Evolutionary conservation across 2,113 vertebrate genomes (phyloP), one percentile per base, ranked within the genome.

Genomic region (Galbula dea): DNA sequence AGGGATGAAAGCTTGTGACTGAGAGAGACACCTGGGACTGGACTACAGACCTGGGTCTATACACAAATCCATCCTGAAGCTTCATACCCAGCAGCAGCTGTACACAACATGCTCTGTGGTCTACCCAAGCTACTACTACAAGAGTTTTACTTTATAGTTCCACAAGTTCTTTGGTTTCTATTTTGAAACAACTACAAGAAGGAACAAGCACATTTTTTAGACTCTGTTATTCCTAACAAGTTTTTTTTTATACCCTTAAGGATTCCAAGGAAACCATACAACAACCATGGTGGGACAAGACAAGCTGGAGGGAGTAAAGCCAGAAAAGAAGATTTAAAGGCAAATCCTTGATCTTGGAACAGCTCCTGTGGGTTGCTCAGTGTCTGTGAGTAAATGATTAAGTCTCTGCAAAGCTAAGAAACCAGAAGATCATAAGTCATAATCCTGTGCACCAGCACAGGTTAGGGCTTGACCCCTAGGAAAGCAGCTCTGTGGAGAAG

Each of bases 1-100:
- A 46, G 16, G 37, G 36, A n/a, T 10, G 11, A 18, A 12, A 63
- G 57, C 18, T 15, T 7, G 16, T 18, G 52, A 45, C 61, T 16
- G 26, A 20, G 6, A 12, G 30, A 43, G 41, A 43, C 27, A 54
- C 52, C 52, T 54, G 52, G 41, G 41, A 43, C 52, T 54, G 52
- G 52, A 29, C 52, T 54, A 30, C 17, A 59, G 55, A 30, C 15
- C 20, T 34, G 29, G 36, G 20, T 57, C 14, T n/a, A 45, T 2
- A 46, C 5, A 11, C 2, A 34, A 36, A 52, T 48, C 7, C 0
- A 32, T 20, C 20, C 26, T 0, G 11, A 80, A 15, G 65, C 52
- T 71, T 74, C 61, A 55, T 10, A 29, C 3, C 63, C 54, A 68
- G 51, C 79, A 49, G 46, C 74, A 32, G 83, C 75, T 48, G 54